Evolutionary conservation across 1,140 invertebrate genomes (phyloP).

Genomic region (Acromyrmex echinatior): DNA sequence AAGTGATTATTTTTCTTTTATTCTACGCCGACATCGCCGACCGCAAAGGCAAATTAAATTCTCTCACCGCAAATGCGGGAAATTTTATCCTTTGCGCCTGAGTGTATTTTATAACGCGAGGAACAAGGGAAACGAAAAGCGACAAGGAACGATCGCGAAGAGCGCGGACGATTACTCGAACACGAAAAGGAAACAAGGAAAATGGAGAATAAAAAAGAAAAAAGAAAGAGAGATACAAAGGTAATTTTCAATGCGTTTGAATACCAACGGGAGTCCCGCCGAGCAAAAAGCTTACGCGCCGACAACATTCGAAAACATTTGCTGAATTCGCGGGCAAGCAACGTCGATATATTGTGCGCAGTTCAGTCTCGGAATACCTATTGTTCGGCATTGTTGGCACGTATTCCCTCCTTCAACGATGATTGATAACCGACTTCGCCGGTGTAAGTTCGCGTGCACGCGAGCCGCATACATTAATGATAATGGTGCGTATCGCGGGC

Average conservation of each 20-base stretch:
- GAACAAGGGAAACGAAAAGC: conserved; percentile 13
- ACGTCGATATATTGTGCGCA: conserved; percentile 46
- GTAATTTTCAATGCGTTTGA: conserved; percentile 58
- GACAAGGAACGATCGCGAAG: neutral
- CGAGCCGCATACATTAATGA: conserved; percentile 59
- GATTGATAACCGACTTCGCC: conserved; percentile 59
- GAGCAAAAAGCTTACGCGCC: conserved; percentile 45
- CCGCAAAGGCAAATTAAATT: conserved; percentile 57
- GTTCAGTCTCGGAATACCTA: conserved; percentile 34
- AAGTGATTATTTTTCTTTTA: conserved; percentile 17
- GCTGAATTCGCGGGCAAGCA: conserved; percentile 36
- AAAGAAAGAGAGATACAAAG: neutral
- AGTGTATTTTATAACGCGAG: conserved; percentile 41
- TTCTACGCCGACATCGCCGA: neutral
- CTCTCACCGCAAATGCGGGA: neutral
- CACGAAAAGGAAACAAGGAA: neutral
- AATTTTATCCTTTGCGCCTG: conserved; percentile 44
- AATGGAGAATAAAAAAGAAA: too few relatives aligned
- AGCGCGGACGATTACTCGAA: neutral
- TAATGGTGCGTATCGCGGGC: conserved; percentile 59
- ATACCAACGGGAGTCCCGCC: neutral
- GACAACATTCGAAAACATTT: conserved; percentile 51
- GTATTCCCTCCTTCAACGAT: conserved; percentile 61
- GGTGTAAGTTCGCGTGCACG: conserved; percentile 58
- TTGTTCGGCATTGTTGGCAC: conserved; percentile 60